These are phyloP conservation scores for Pteria penguin DNA, from an alignment of 2,888 invertebrate genomes.

Conservation along the genomic window DNA sequence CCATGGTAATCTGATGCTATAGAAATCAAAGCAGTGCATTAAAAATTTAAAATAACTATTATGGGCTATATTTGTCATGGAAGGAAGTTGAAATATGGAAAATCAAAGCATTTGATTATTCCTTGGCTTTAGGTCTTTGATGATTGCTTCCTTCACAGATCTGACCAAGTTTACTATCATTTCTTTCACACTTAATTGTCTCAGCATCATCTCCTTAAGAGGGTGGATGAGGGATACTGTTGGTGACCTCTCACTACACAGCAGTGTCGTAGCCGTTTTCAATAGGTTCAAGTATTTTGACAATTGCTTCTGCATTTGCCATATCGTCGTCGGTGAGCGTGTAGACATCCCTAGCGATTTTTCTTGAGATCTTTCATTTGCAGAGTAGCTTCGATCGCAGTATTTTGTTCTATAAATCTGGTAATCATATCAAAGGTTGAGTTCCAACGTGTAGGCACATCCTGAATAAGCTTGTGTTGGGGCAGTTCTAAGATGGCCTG, in stretches of 20 bases:
- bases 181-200: conserved; percentile 7
- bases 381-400: conserved; percentile 34
- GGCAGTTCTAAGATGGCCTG: conserved; percentile 35
- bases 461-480: conserved; percentile 31
- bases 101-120: neutral
- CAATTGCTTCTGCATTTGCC: conserved; percentile 12
- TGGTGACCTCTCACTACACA: conserved; percentile 29
- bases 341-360: conserved; percentile 30
- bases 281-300: conserved; percentile 35
- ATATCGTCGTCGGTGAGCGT: conserved; percentile 43
- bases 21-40: too few relatives aligned
- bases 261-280: conserved; percentile 38
- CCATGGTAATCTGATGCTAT: too few relatives aligned
- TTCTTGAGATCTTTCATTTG: conserved; percentile 16
- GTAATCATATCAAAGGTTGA: conserved; percentile 39
- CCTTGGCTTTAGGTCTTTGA: conserved; percentile 10
- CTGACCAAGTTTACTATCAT: neutral
- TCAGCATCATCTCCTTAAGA: conserved; percentile 42
- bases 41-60: too few relatives aligned
- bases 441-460: conserved; percentile 45
- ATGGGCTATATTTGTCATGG: too few relatives aligned
- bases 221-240: conserved; percentile 45
- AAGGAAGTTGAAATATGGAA: too few relatives aligned
- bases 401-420: conserved; percentile 43
- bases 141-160: neutral